Evolutionary conservation across 2,888 invertebrate genomes (phyloP), one percentile per base, ranked within the genome.

Genomic region (Taenaris catops): DNA sequence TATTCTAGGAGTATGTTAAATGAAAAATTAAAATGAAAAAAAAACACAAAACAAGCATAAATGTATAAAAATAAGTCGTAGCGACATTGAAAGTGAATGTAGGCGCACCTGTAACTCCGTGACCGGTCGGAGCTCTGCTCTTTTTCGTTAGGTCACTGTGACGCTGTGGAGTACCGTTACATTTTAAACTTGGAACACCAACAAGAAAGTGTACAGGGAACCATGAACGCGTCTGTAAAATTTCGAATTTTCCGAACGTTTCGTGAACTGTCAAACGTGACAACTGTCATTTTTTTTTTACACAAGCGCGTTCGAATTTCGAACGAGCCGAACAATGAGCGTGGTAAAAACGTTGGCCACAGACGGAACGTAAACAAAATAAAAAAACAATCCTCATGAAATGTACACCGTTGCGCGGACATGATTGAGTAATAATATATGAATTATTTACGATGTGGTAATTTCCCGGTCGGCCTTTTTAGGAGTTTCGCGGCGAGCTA

Each of bases 361-460:
- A 51, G 64, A 63, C 58, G 63, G 63, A 55, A 57, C 49, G 27
- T 12, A 25, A 26, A 44, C 44, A 37, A 14, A 25, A 32, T 27
- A 35, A 28, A 70, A 74, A 70, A 53, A 38, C 54, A 42, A 48
- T 55, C 53, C 51, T 52, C 53, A 66, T 69, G 67, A 63, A 71
- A 68, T 53, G 58, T 69, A 63, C 63, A 71, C 75, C 74, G 72
- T 74, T 73, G 67, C 63, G 42, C 47, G 56, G 53, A 58, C 63
- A 67, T 70, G 73, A 81, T 84, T 83, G 70, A 80, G 83, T 79
- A 84, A 79, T 81, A 79, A 71, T 71, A 60, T 61, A 78, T 78
- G 80, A 80, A 83, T 81, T 83, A 84, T 84, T 83, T 78, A 83
- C 78, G 67, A 74, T 70, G 78, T 75, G 73, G 70, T 76, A 75